Percentiles rank a stretch among this genome's conserved stretches.
Evolutionary conservation across 2,888 invertebrate genomes (phyloP).

Genomic region (Drosophila fungiperda): DNA sequence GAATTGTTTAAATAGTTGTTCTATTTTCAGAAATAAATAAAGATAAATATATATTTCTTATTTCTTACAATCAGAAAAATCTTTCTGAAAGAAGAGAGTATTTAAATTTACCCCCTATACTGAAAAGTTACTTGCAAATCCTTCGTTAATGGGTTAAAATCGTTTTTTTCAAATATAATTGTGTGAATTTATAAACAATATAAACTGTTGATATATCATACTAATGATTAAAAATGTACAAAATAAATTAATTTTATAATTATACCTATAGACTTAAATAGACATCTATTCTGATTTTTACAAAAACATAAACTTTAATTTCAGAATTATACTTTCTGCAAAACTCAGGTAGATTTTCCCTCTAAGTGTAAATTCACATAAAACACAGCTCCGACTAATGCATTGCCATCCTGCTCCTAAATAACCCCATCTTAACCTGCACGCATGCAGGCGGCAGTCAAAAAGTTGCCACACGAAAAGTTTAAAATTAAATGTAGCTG

Average conservation of each 20-base stretch:
- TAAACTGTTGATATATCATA: no score
- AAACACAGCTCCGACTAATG: constrained; percentile 63
- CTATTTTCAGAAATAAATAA: not conserved
- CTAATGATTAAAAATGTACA: no score
- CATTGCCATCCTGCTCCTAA: constrained; percentile 65
- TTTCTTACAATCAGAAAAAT: not conserved
- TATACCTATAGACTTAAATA: not conserved
- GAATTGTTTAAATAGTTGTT: not conserved
- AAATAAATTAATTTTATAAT: not conserved
- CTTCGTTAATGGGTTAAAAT: no score
- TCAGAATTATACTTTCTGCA: not conserved
- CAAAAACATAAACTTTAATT: not conserved
- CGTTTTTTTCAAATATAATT: no score
- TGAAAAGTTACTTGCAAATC: not conserved
- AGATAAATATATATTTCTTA: not conserved
- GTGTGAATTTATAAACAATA: no score
- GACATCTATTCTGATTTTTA: not conserved
- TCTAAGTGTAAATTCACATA: constrained; percentile 47
- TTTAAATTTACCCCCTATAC: not conserved
- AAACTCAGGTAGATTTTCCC: not conserved
- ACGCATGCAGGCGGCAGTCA: constrained; percentile 43
- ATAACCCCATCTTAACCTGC: constrained; percentile 53
- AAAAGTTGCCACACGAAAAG: constrained; percentile 70
- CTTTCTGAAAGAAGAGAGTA: not conserved
- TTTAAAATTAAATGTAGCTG: constrained; percentile 74